Percentiles rank a stretch among this genome's conserved stretches.
Conservation (phyloP, 2,888 invertebrate species). For the Ectobius pallidus region DNA sequence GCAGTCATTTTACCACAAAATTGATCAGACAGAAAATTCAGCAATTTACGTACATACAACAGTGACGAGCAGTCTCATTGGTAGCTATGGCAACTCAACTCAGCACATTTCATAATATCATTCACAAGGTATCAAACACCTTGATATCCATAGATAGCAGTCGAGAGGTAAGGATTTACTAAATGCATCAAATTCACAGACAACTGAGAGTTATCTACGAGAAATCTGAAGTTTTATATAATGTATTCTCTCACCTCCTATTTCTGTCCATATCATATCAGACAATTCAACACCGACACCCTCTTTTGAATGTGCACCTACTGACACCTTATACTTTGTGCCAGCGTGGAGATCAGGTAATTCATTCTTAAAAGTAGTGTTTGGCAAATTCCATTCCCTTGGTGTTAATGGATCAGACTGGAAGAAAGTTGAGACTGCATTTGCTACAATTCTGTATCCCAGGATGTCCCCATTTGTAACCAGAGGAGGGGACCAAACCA, state of each 20-base stretch:
- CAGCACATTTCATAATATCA: not conserved
- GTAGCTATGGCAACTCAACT: not conserved
- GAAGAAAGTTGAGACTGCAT: slow-evolving; percentile 49
- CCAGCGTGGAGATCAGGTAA: slow-evolving; percentile 69
- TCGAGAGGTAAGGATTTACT: too few relatives aligned
- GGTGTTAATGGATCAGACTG: slow-evolving; percentile 47
- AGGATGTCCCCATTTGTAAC: slow-evolving; percentile 58
- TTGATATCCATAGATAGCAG: too few relatives aligned
- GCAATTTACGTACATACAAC: too few relatives aligned
- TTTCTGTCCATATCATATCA: slow-evolving; percentile 68
- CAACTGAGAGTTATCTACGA: too few relatives aligned
- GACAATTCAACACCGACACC: slow-evolving; percentile 65
- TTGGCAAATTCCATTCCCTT: slow-evolving; percentile 49
- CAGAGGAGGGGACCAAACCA: slow-evolving; percentile 58
- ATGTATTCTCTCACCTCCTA: slow-evolving; percentile 64
- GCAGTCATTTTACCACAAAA: too few relatives aligned
- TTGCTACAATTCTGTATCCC: slow-evolving; percentile 55
- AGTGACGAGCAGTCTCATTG: too few relatives aligned
- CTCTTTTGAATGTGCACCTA: slow-evolving; percentile 68
- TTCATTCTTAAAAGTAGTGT: slow-evolving; percentile 50
- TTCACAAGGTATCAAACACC: too few relatives aligned
- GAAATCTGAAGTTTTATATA: too few relatives aligned
- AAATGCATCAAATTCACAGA: too few relatives aligned
- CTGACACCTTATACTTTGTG: slow-evolving; percentile 74
- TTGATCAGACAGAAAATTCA: too few relatives aligned